Conservation (phyloP, 2,113 vertebrate species). For the Malurus cyaneus region DNA sequence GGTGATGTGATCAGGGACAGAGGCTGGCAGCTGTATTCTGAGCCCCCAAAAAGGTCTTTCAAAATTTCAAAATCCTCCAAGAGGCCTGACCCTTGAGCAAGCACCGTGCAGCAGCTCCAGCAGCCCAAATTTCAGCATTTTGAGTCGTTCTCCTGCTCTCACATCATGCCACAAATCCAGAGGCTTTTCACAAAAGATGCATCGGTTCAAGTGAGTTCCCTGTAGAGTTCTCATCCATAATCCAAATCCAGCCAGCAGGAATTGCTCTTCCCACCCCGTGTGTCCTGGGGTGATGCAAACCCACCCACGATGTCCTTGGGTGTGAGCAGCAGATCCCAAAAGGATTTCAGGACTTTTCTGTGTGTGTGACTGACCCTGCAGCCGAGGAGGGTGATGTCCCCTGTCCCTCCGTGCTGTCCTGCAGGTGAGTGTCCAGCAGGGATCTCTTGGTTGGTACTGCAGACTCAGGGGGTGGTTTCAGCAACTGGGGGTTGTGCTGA, state of each 20-base stretch:
- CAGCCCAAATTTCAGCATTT: not conserved
- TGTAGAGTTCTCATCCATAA: not conserved
- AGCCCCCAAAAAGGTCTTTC: not conserved
- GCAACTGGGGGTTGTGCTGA: accelerated
- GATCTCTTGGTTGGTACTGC: not conserved
- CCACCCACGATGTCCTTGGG: accelerated
- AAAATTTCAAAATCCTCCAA: not conserved
- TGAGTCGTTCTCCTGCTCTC: not conserved
- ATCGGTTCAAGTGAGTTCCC: not conserved
- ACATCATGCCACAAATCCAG: not conserved
- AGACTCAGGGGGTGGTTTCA: not conserved
- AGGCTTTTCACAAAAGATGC: not conserved
- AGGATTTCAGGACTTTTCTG: not conserved
- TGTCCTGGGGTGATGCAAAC: not conserved
- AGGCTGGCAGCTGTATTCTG: not conserved
- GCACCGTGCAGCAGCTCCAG: not conserved
- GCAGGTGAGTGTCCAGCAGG: not conserved
- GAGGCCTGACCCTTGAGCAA: not conserved
- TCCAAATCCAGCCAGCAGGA: not conserved
- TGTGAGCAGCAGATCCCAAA: accelerated
- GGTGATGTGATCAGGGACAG: not conserved
- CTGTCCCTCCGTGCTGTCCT: not conserved
- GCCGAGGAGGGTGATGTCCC: not conserved
- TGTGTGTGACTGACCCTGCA: not conserved
- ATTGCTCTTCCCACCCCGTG: accelerated